phyloP scores from a whole-genome alignment of 2,113 vertebrate species.

The Perccottus glenii region DNA sequence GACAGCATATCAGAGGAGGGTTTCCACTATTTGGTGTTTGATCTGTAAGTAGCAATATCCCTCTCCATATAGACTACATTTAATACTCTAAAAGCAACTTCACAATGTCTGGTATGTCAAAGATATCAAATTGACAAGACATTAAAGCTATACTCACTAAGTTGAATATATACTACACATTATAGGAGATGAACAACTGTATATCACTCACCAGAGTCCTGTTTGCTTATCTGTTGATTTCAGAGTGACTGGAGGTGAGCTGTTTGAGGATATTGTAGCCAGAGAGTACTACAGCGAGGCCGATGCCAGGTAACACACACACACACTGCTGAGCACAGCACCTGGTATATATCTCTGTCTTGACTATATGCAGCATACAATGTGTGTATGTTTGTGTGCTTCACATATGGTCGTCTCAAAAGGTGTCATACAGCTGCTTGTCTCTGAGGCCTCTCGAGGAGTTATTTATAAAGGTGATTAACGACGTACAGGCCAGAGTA shows the following conservation, averaged over 20 bases:
- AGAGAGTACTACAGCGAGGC: constrained; percentile 96
- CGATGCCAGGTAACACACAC: constrained; percentile 86
- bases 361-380: neutral
- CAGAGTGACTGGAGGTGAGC: constrained; percentile 93
- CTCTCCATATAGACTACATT: neutral
- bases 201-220: constrained; percentile 2
- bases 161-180: neutral
- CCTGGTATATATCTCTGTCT: constrained; percentile 39
- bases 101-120: neutral
- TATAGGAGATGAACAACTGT: neutral
- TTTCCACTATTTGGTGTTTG: constrained; percentile 80
- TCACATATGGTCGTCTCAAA: constrained; percentile 57
- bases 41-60: constrained; percentile 67
- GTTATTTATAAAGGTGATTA: constrained; percentile 80
- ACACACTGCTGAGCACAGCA: constrained; percentile 29
- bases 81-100: too few species aligned
- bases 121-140: too few species aligned
- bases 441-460: constrained; percentile 46
- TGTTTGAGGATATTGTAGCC: constrained; percentile 95
- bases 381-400: constrained; percentile 34
- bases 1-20: constrained; percentile 80
- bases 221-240: constrained; percentile 45
- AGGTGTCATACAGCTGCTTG: constrained; percentile 59
- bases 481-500: constrained; percentile 54
- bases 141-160: too few species aligned